phyloP scores from a whole-genome alignment of 2,888 invertebrate species.

The Noctua pronuba region DNA sequence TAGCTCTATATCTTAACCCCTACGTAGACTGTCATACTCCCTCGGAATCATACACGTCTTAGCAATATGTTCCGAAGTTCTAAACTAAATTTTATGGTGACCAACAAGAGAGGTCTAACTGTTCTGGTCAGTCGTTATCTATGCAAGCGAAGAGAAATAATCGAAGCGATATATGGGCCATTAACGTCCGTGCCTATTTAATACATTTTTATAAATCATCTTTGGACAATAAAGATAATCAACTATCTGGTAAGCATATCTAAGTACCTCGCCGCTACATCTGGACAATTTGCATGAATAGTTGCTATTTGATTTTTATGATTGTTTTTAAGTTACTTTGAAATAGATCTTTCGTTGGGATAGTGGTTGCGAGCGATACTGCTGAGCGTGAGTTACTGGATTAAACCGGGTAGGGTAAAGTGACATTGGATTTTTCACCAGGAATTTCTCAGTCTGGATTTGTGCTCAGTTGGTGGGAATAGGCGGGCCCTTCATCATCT shows the following conservation, averaged over 20 bases:
- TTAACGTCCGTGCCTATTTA: conserved; percentile 73
- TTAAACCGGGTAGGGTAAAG: background rate
- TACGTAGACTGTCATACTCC: background rate
- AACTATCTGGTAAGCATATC: conserved; percentile 58
- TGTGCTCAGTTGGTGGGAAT: background rate
- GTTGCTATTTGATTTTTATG: background rate
- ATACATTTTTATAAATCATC: conserved; percentile 76
- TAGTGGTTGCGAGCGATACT: no score
- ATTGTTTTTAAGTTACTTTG: background rate
- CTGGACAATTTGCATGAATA: conserved; percentile 5
- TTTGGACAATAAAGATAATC: conserved; percentile 70
- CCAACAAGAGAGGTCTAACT: conserved; percentile 52
- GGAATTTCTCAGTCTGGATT: background rate
- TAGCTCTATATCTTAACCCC: background rate
- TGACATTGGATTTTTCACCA: background rate
- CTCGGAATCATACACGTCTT: background rate
- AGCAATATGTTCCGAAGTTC: background rate
- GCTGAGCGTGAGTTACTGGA: background rate
- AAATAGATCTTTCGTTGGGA: background rate
- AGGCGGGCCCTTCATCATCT: no score
- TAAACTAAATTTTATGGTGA: no score
- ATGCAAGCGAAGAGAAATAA: conserved; percentile 72
- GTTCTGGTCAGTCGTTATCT: conserved; percentile 67
- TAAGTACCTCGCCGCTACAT: conserved; percentile 23
- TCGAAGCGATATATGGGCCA: conserved; percentile 73